Evolutionary conservation across 2,797 vertebrate genomes (phyloP).

Genomic region (Pelobates cultripes): DNA sequence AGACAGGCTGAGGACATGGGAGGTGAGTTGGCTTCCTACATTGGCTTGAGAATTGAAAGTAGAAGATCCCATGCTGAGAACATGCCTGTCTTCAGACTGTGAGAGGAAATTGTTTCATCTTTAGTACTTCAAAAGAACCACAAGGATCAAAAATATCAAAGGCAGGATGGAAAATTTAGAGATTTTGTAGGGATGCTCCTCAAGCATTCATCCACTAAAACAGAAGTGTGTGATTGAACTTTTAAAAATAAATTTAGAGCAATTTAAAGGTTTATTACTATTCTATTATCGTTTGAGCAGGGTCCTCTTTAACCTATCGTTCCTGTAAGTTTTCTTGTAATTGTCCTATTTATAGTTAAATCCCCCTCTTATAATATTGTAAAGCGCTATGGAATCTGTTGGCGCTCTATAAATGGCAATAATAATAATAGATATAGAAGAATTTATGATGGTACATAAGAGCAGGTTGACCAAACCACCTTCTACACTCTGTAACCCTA

Average conservation of each 20-base stretch:
- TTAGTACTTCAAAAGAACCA: slow-evolving; percentile 43
- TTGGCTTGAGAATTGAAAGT: slow-evolving; percentile 30
- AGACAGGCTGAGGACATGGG: slow-evolving; percentile 10
- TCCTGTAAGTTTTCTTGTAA: no score
- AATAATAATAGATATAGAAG: no score
- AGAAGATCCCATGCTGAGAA: slow-evolving; percentile 45
- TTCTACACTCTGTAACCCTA: no score
- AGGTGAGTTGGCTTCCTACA: slow-evolving; percentile 25
- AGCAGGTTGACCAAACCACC: no score
- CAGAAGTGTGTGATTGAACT: neutral
- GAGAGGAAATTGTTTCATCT: slow-evolving; percentile 43
- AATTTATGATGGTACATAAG: no score
- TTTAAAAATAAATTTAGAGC: neutral
- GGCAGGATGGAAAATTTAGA: slow-evolving; percentile 19
- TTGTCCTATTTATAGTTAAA: no score
- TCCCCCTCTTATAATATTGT: no score
- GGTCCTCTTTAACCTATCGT: no score
- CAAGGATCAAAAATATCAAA: slow-evolving; percentile 15
- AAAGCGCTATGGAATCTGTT: no score
- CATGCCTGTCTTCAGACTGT: slow-evolving; percentile 27
- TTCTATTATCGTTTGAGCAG: no score
- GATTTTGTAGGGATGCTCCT: slow-evolving; percentile 14
- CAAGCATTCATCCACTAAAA: neutral
- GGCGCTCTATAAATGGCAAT: no score
- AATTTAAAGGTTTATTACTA: neutral